Percentiles rank a stretch among this genome's conserved stretches.
These are phyloP conservation scores for Limnephilus auricula DNA, from an alignment of 2,888 invertebrate genomes.

Conservation along the genomic window DNA sequence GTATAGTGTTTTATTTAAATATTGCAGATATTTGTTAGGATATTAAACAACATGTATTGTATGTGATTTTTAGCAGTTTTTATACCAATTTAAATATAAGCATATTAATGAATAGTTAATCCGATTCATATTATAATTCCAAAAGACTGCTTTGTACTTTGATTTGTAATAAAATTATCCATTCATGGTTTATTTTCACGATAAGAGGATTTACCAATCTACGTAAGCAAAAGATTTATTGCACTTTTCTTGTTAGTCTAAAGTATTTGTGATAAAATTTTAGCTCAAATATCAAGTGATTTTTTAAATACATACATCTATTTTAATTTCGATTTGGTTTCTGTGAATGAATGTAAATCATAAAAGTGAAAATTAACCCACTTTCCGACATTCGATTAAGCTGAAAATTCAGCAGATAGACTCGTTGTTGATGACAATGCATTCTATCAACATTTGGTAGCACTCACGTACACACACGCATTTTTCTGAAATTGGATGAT, in stretches of 20 bases:
- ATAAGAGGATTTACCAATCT: not conserved
- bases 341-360: no score
- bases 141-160: not conserved
- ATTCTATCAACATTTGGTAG: no score
- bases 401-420: no score
- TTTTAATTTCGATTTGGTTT: no score
- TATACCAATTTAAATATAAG: not conserved
- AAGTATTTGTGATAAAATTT: not conserved
- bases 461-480: no score
- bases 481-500: no score
- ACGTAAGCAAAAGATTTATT: not conserved
- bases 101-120: not conserved
- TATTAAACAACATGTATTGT: not conserved
- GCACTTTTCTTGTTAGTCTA: not conserved
- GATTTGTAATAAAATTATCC: not conserved
- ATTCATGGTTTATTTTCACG: not conserved
- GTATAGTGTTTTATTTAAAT: not conserved
- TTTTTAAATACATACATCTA: not conserved
- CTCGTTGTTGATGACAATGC: no score
- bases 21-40: not conserved
- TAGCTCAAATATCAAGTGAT: not conserved
- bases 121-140: not conserved
- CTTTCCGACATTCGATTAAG: no score
- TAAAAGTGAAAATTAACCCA: no score
- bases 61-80: conserved; percentile 2